Base-by-base conservation (phyloP, 35 echinoderm and acorn worm genomes). In the Diadema setosum region DNA sequence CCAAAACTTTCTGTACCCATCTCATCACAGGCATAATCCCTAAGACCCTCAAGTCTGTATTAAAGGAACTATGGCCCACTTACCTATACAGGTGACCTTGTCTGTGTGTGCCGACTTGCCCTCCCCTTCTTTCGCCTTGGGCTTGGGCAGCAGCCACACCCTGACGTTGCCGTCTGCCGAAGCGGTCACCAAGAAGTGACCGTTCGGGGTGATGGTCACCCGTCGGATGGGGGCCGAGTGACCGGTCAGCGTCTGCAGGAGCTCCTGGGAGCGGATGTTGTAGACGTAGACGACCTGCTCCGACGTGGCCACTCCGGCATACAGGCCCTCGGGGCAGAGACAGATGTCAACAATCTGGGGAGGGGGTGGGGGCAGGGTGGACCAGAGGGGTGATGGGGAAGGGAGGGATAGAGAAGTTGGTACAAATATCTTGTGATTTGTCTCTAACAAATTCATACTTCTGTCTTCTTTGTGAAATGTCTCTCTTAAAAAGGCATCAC, bases 51-150 rank as follows among this genome's bases (percentile, higher is more conserved):
- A n/a, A n/a, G n/a, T n/a, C n/a, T n/a, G n/a, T n/a, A n/a, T n/a
- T n/a, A n/a, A n/a, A n/a, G n/a, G n/a, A n/a, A n/a, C n/a, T n/a
- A n/a, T n/a, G n/a, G n/a, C n/a, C n/a, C 15, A 56, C 93, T 86
- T 81, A 99, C 96, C 96, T 16, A 94, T 84, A 58, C 92, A 94
- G 21, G 92, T 88, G 46, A 99, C 96, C 86, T 95, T 91, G 41
- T 80, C 89, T 14, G 91, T 81, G 70, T 98, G 95, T 23, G 83
- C 63, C 11, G 24, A 33, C 12, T 34, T 76, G 42, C 18, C 21
- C 34, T 81, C 76, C 2, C 32, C 31, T 4, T 82, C 44, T 26
- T 59, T 81, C 29, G 50, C 58, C 52, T 75, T 55, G 1, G 67
- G 60, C 50, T 94, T 94, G 70, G 82, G 82, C 24, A 94, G 70